Conservation (phyloP, 2,888 invertebrate genomes). For the Galerucella nymphaeae region DNA sequence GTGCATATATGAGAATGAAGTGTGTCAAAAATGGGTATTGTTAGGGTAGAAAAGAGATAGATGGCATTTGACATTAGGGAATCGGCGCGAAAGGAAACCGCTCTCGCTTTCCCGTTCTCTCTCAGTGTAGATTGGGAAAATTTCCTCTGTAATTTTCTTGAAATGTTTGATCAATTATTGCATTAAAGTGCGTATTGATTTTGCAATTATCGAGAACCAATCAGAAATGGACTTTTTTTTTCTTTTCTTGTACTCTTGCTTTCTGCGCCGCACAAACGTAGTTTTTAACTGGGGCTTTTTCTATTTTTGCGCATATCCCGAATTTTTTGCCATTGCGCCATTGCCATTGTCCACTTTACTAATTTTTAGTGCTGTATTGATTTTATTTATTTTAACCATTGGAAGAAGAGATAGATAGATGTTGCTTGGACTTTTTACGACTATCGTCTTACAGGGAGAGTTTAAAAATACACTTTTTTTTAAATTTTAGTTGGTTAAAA, state of each 20-base stretch:
- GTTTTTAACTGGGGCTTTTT: constrained; percentile 60
- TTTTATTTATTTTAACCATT: constrained; percentile 61
- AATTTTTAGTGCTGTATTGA: constrained; percentile 66
- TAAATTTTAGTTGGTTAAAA: no score
- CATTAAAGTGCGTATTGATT: constrained; percentile 65
- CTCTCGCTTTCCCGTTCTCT: constrained; percentile 1
- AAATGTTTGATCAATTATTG: constrained; percentile 62
- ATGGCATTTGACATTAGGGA: constrained; percentile 23
- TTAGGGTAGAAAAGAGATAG: constrained; percentile 22
- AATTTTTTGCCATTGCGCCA: constrained; percentile 66
- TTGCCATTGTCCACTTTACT: constrained; percentile 63
- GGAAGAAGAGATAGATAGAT: constrained; percentile 36
- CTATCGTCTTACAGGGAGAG: constrained; percentile 10
- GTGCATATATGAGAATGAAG: constrained; percentile 8
- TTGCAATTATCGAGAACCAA: constrained; percentile 67
- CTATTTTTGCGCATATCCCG: constrained; percentile 59
- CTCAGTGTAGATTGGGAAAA: constrained; percentile 9
- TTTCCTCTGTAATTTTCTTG: constrained; percentile 46
- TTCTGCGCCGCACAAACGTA: constrained; percentile 57
- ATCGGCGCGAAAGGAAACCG: constrained; percentile 38
- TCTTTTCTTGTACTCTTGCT: constrained; percentile 56
- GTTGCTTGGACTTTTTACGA: constrained; percentile 12
- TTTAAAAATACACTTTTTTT: neutral
- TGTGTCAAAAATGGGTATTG: constrained; percentile 19
- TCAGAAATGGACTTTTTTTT: constrained; percentile 64